These are phyloP conservation scores for Lagria hirta DNA, from an alignment of 2,888 invertebrate species.

Conservation along the genomic window DNA sequence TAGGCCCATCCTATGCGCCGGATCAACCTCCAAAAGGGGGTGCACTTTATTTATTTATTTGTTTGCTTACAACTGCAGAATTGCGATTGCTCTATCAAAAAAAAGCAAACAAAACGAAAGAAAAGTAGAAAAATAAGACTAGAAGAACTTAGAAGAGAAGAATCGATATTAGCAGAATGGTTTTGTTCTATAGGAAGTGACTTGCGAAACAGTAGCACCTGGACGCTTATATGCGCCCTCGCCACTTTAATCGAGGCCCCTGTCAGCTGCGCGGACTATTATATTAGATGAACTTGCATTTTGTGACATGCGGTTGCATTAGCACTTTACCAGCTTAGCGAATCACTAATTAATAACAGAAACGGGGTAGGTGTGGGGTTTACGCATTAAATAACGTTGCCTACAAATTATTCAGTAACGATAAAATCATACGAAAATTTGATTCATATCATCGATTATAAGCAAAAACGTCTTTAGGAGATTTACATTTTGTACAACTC, in stretches of 20 bases:
- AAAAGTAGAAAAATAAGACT: too few relatives aligned
- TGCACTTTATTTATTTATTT: conserved; percentile 22
- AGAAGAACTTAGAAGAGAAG: conserved; percentile 15
- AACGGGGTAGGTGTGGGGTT: too few relatives aligned
- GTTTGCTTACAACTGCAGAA: conserved; percentile 13
- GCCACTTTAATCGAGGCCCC: conserved; percentile 39
- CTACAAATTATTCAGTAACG: too few relatives aligned
- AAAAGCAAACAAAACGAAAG: too few relatives aligned
- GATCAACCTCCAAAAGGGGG: conserved; percentile 10
- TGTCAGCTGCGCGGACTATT: conserved; percentile 47
- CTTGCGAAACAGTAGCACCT: conserved; percentile 43
- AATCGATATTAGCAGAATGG: conserved; percentile 17
- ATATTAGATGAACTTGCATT: conserved; percentile 46
- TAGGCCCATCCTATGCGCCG: conserved; percentile 43
- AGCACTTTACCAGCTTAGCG: conserved; percentile 19
- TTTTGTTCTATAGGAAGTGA: conserved; percentile 37
- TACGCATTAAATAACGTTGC: too few relatives aligned
- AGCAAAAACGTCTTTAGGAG: too few relatives aligned
- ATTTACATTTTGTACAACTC: too few relatives aligned
- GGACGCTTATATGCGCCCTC: conserved; percentile 37
- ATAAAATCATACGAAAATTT: too few relatives aligned
- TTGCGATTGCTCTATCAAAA: conserved; percentile 18
- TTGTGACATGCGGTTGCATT: conserved; percentile 34
- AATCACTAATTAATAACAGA: conserved; percentile 24
- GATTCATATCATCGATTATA: too few relatives aligned